Percentiles rank a stretch among this genome's conserved stretches.
Evolutionary conservation across 2,113 vertebrate genomes (phyloP).

Genomic region (Geococcyx californianus): DNA sequence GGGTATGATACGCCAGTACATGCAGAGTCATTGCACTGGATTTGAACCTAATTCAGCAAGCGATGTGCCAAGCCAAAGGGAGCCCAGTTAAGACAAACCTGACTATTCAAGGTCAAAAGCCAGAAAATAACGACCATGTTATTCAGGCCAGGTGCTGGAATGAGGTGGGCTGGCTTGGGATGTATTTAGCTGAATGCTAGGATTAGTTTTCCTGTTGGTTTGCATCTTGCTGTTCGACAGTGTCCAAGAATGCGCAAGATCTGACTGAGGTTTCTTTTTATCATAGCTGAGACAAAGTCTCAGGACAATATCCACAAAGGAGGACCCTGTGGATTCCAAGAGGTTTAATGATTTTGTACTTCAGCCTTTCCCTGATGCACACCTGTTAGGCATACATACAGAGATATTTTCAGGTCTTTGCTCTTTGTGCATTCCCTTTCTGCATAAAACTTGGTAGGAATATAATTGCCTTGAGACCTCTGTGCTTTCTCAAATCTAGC

Average conservation of each 20-base stretch:
- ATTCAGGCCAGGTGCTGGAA: not conserved
- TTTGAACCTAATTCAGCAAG: slow-evolving; percentile 53
- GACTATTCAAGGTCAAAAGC: not conserved
- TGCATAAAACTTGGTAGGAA: not conserved
- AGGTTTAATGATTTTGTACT: not conserved
- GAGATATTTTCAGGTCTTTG: not conserved
- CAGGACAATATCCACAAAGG: not conserved
- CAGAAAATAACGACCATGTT: not conserved
- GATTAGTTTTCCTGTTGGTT: not conserved
- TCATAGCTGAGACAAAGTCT: not conserved
- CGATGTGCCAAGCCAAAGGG: slow-evolving; percentile 11
- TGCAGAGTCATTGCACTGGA: slow-evolving; percentile 22
- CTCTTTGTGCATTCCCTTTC: not conserved
- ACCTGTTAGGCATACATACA: not conserved
- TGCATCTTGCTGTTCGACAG: not conserved
- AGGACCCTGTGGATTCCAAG: not conserved
- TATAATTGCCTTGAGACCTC: not conserved
- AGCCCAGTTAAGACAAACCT: not conserved
- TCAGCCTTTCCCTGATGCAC: not conserved
- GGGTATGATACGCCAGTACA: slow-evolving; percentile 33
- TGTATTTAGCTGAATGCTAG: not conserved
- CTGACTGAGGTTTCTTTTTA: not conserved
- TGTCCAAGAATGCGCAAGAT: not conserved
- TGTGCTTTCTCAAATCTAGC: not conserved
- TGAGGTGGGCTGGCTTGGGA: not conserved